A percentile compares a stretch with the other conserved stretches of the same genome.
Evolutionary conservation across 2,113 vertebrate species (phyloP).

Genomic region (Chamaetylas fuelleborni): DNA sequence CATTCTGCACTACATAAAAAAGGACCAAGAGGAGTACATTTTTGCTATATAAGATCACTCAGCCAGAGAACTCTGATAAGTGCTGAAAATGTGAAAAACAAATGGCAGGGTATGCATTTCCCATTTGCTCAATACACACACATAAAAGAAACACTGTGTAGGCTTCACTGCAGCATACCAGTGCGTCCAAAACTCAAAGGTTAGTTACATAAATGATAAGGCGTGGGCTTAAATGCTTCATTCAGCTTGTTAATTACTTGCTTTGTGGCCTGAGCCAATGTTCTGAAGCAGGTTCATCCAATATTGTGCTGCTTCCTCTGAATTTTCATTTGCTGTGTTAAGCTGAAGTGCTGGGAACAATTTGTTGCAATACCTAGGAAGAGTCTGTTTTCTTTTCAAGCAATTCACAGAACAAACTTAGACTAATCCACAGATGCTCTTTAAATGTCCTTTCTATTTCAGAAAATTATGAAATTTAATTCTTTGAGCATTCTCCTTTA

Average conservation of each 20-base stretch:
- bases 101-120: conserved; percentile 59
- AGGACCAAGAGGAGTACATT: conserved; percentile 44
- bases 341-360: conserved; percentile 2
- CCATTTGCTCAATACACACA: conserved; percentile 58
- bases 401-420: conserved; percentile 26
- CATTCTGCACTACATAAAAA: conserved; percentile 7
- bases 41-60: conserved; percentile 46
- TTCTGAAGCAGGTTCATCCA: conserved; percentile 54
- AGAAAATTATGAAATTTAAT: conserved; percentile 15
- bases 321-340: not conserved
- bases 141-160: conserved; percentile 69
- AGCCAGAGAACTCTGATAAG: conserved; percentile 46
- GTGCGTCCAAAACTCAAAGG: conserved; percentile 65
- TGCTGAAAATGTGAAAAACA: conserved; percentile 60
- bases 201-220: conserved; percentile 66
- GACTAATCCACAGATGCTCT: conserved; percentile 42
- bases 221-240: conserved; percentile 50
- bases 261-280: conserved; percentile 30
- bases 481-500: not conserved
- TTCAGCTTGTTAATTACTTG: conserved; percentile 47
- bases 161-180: conserved; percentile 55
- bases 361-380: conserved; percentile 4
- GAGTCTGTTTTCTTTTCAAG: conserved; percentile 15
- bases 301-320: conserved; percentile 26
- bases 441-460: conserved; percentile 24